Conservation (phyloP, 2,888 invertebrate species). For the Tipula lateralis region DNA sequence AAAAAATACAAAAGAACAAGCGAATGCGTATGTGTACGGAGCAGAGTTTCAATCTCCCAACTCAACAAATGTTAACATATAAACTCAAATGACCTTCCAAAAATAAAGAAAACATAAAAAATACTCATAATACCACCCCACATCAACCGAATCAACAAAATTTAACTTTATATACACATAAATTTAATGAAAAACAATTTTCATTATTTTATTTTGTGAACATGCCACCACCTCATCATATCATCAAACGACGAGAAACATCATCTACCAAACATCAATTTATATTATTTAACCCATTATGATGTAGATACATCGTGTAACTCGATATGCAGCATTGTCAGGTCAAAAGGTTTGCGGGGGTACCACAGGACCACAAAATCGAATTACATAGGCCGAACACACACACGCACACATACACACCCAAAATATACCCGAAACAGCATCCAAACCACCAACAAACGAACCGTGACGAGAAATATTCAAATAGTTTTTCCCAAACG, state of each 20-base stretch:
- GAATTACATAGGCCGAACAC: not conserved
- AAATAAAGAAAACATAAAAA: not conserved
- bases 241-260: not conserved
- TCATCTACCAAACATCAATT: too few relatives aligned
- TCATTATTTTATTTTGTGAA: not conserved
- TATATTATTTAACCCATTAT: not conserved
- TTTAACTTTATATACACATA: not conserved
- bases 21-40: not conserved
- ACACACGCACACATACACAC: too few relatives aligned
- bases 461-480: not conserved
- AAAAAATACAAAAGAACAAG: not conserved
- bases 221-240: not conserved
- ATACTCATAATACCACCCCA: not conserved
- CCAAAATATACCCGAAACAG: not conserved
- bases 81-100: conserved; percentile 11
- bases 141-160: not conserved
- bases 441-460: not conserved
- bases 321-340: not conserved
- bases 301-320: not conserved
- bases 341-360: not conserved
- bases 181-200: not conserved
- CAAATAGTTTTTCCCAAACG: not conserved
- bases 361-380: not conserved
- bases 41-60: not conserved
- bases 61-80: not conserved